Base-by-base conservation (phyloP, 1,140 invertebrate genomes). In the Lanistes nyassanus region DNA sequence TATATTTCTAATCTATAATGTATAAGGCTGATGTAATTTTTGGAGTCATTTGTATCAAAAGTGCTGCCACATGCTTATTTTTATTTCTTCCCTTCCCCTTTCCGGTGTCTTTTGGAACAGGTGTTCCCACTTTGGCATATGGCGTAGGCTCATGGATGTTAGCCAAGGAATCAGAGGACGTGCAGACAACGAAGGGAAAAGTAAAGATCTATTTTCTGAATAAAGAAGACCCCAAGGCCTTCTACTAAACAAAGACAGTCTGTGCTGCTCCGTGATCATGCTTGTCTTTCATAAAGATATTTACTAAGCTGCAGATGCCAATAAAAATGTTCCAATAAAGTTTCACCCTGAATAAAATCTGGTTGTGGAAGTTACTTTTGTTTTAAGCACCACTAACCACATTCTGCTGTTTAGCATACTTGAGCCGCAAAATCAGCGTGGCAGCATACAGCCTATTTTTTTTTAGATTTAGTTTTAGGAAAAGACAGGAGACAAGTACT, bases 111-210 rank as follows among this genome's bases (percentile, higher is more conserved):
- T 64, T 29, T 58, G n/a, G n/a, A n/a, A 78, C 87, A 97, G 96
- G 96, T 84, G 92, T 98, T 81, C 96, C 96, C 70, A 96, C 95
- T 84, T 87, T 98, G 68, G 92, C 95, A 36, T 98, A 98, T 91
- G 97, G 97, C 78, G 87, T 97, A 76, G 95, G 94, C 55, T 95
- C 95, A 19, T 94, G 92, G 76, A 92, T 92, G 81, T 88, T 98
- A 62, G 95, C 97, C 80, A 93, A 90, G 80, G 94, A 96, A 86
- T 89, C 90, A 79, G 96, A 98, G 91, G 89, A 92, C 55, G 95
- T 97, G 19, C 81, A 91, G 74, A 95, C 95, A 66, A 86, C 92
- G 39, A 91, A 92, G 81, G 94, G 94, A 26, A 89, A 91, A 73
- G 93, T 97, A 0, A 92, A 92, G 79, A 95, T 97, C 86, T 96